Base-by-base conservation (phyloP, 2,888 invertebrate genomes). In the Aporophyla lueneburgensis region DNA sequence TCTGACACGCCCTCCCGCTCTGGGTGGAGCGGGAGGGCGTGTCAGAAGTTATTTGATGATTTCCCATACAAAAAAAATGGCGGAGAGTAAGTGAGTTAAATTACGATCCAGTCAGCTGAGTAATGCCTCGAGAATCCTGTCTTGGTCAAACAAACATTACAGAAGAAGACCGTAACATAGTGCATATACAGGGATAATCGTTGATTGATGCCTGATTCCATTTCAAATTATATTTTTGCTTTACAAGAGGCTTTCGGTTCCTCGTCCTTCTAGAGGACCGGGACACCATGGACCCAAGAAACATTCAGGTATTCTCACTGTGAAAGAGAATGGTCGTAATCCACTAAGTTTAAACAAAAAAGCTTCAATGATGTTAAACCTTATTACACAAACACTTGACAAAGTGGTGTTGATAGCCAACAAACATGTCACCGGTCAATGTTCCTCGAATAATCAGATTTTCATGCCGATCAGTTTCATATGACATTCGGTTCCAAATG, bases 401-500 rank as follows among this genome's bases (percentile, higher is more conserved):
- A 54, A 0, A 24, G 24, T 19, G 1, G 10, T 21, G 74, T 74
- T 75, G 10, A 62, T 67, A 81, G 40, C 58, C 27, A 53, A 70
- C 62, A 67, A 82, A 61, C 59, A 70, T 63, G 63, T 6, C 68
- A 27, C 14, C 5, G 43, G 49, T 56, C 40, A 63, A 71, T 40
- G 46, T 40, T 76, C 62, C 70, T 6, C 62, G 43, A 71, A 82
- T 85, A 54, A 67, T 76, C 54, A 5, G 16, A 76, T 76, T 76
- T 73, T 65, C 62, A 78, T 78, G 56, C 59, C 53, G 40, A 86
- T 86, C 62, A 7, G 86, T 58, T 75, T 73, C 83, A 19, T 76
- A 19, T 86, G 86, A 80, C 86, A 87, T 86, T 86, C 73, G 59
- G 21, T 43, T 71, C 43, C 63, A 86, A 86, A 87, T 87, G 86